Base-by-base conservation (phyloP, 2,888 invertebrate genomes). In the Athalia cordata region DNA sequence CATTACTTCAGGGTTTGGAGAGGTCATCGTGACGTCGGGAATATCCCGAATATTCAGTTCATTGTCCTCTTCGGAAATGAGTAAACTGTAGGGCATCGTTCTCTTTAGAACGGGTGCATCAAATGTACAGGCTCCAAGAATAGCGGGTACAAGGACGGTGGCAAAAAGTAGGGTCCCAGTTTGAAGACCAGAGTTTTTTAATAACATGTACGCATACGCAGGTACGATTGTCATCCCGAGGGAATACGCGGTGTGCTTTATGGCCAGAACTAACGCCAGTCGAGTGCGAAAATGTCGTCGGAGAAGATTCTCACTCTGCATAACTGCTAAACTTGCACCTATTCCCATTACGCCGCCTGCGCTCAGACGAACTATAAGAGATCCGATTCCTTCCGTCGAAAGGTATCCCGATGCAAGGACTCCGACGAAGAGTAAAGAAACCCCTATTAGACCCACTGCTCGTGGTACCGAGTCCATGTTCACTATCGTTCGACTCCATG, bases 401-500 rank as follows among this genome's bases (percentile, higher is more conserved):
- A 89, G 78, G 61, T 89, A 89, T 62, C 87, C 88, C 1, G 88
- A 87, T 74, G 88, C 88, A 77, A 87, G 52, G 4, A 87, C 80
- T 2, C 88, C 88, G 67, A 85, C 80, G 5, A 85, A 81, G 7
- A 88, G 80, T 0, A 88, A 82, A 50, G 78, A 81, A 11, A 88
- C 86, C 57, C 88, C 88, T 66, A 87, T 85, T 8, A 88, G 77
- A n/a, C 87, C 85, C 13, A 88, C 81, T 11, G 87, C 55, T 15
- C 87, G 83, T 5, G 88, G 88, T 5, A 84, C 79, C 11, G 86
- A 81, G 6, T 88, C 86, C 77, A 89, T 79, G 45, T 80, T 91
- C 81, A 93, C 92, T 74, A 94, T 88, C 8, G 91, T 91, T 72
- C 92, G 88, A 80, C 93, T 91, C 92, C 93, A 93, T 5, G 94